Base-by-base conservation (phyloP, 2,888 invertebrate genomes). In the Xanthia togata region DNA sequence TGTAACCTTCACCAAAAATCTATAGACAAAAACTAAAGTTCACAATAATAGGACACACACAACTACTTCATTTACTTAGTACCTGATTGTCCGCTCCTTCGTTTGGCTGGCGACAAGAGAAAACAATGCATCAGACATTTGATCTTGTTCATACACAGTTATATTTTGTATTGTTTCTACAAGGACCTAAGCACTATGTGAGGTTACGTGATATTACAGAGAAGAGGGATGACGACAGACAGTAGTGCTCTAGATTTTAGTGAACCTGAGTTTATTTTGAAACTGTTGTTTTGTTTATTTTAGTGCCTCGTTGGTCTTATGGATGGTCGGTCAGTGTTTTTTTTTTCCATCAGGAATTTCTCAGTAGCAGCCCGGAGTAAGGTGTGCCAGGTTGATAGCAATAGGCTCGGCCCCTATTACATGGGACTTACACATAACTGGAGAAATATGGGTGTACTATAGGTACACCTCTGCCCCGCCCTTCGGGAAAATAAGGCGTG, bases 1-100 rank as follows among this genome's bases (percentile, higher is more conserved):
- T 17, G 9, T 17, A 77, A 85, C 84, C 74, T 59, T 44, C 80
- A 86, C 87, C 84, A 77, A 8, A 38, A 55, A 72, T 68, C 50
- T 70, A 76, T 41, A 55, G 41, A 79, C 72, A 86, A 65, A 70
- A 85, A 69, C 59, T 68, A 57, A 83, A 72, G 57, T 67, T 23
- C 64, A 78, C 82, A 80, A 79, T 84, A 80, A 79, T 84, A 72
- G 72, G 75, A 86, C 79, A 87, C 70, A 87, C 82, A 87, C 83
- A 88, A 82, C 82, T 87, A 90, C 83, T 70, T 80, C 80, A 87
- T 87, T 77, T 84, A 82, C 90, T 95, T 78, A 79, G 88, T 88
- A 96, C 96, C 96, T 96, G 96, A 94, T 96, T 96, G 90, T 96
- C 96, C 88, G 95, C 94, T 94, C 95, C 96, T 94, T 94, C 93